Conservation (phyloP, 2,797 vertebrate genomes). For the Antrozous pallidus region DNA sequence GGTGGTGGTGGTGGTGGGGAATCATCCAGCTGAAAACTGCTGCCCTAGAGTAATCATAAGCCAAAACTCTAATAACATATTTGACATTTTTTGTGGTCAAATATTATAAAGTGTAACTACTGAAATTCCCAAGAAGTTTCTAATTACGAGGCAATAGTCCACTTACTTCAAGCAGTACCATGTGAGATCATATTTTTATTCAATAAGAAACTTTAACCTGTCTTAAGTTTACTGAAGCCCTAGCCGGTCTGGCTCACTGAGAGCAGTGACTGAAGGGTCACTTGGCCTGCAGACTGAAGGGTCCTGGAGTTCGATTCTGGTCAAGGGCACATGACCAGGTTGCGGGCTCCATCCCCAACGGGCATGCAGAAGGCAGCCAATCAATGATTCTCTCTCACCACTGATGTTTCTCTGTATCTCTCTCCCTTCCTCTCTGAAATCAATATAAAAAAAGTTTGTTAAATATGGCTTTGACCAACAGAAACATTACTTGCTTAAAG, state of each 20-base stretch:
- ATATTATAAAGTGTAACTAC: neutral
- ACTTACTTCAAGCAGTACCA: conserved; percentile 11
- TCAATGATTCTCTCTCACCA: no score
- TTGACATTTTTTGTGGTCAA: neutral
- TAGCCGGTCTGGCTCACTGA: no score
- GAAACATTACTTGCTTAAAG: conserved; percentile 35
- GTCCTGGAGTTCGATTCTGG: no score
- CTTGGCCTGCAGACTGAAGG: no score
- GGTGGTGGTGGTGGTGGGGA: neutral
- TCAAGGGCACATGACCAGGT: no score
- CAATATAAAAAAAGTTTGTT: neutral
- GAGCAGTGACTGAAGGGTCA: no score
- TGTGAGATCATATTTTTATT: neutral
- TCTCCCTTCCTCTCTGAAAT: no score
- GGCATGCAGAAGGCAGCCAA: no score
- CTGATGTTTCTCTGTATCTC: no score
- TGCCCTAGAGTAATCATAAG: neutral
- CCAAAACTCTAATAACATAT: neutral
- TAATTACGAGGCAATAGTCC: neutral
- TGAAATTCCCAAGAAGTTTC: conserved; percentile 3
- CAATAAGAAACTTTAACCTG: neutral
- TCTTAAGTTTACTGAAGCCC: neutral
- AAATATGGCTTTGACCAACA: neutral
- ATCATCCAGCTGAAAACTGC: neutral
- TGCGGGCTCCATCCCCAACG: no score